Percentiles rank a stretch among this genome's conserved stretches.
Evolutionary conservation across 2,797 vertebrate genomes (phyloP).

Genomic region (Neomorphus geoffroyi): DNA sequence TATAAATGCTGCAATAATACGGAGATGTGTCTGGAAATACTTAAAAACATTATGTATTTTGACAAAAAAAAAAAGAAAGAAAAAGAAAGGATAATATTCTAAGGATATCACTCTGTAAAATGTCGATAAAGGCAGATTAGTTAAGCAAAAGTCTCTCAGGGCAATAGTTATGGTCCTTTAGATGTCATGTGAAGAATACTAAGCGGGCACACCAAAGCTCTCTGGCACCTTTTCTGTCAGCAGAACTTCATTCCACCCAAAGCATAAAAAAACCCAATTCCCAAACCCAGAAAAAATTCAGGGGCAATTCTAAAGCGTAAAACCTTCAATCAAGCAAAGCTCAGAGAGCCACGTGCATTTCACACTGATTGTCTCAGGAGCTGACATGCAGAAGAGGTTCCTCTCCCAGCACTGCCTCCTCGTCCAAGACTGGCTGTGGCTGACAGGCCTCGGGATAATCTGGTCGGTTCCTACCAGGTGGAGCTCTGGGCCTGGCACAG

Average conservation of each 20-base stretch:
- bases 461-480: not conserved
- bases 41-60: not conserved
- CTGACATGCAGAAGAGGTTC: not conserved
- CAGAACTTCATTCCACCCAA: not conserved
- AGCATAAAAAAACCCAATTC: not conserved
- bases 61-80: not conserved
- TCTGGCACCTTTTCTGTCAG: not conserved
- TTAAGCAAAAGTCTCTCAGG: not conserved
- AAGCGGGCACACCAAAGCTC: not conserved
- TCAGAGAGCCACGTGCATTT: not conserved
- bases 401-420: not conserved
- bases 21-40: not conserved
- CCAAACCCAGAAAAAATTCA: not conserved
- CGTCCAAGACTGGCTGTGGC: not conserved
- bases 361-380: not conserved
- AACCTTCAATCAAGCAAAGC: not conserved
- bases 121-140: not conserved
- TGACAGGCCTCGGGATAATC: not conserved
- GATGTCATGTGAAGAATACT: rapidly evolving
- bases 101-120: not conserved
- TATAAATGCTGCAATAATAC: not conserved
- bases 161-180: not conserved
- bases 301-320: not conserved
- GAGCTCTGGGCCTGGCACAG: not conserved
- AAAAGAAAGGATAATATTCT: not conserved